Conservation (phyloP, 2,113 vertebrate genomes). For the Petroica traversi region DNA sequence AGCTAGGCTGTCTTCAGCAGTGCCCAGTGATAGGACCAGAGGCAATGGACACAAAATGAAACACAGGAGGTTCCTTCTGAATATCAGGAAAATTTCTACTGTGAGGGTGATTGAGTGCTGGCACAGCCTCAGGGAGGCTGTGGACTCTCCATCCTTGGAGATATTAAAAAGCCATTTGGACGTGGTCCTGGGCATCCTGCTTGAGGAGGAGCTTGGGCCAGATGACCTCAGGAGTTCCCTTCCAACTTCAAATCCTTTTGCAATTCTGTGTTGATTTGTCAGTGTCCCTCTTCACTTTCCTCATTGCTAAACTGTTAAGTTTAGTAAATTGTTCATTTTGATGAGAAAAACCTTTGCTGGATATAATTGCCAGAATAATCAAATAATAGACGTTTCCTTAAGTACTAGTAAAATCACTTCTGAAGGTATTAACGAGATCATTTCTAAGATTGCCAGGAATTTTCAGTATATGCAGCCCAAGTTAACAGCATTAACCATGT, state of each 20-base stretch:
- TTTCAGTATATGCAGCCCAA: neutral
- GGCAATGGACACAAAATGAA: neutral
- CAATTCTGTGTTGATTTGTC: neutral
- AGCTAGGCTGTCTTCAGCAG: neutral
- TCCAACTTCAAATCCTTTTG: too few species aligned
- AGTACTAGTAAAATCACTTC: neutral
- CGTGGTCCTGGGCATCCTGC: neutral
- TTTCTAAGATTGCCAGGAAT: neutral
- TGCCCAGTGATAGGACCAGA: neutral
- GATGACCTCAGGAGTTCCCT: neutral
- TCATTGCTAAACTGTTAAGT: neutral
- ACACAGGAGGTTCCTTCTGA: neutral
- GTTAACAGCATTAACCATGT: neutral
- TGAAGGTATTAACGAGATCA: neutral
- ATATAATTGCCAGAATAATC: neutral
- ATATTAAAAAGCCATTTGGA: fast-evolving
- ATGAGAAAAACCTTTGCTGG: neutral
- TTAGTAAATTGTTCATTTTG: neutral
- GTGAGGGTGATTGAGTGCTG: neutral
- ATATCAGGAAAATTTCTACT: neutral
- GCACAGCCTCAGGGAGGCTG: neutral
- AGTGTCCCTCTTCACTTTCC: neutral
- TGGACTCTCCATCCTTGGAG: neutral
- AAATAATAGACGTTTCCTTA: neutral
- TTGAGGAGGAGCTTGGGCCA: neutral